phyloP scores from a whole-genome alignment of 2,113 vertebrate species.

The Ovis canadensis region DNA sequence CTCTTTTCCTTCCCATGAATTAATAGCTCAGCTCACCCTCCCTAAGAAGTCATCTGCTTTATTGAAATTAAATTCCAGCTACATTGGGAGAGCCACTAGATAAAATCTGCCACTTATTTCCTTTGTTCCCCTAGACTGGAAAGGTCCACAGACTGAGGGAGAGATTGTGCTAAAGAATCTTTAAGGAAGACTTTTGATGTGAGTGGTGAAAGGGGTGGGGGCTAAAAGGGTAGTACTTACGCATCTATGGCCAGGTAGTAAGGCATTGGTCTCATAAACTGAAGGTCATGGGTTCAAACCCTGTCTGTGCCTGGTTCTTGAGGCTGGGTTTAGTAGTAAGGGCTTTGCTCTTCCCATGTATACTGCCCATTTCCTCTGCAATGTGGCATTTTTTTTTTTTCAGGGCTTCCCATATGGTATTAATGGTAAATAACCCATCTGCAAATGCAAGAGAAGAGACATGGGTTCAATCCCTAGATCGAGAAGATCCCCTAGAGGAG shows the following conservation, averaged over 20 bases:
- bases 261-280: not conserved
- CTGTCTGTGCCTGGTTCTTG: not conserved
- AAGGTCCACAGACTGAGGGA: not conserved
- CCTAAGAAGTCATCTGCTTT: constrained; percentile 34
- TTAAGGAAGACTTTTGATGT: not conserved
- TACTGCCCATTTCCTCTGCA: not conserved
- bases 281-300: not conserved
- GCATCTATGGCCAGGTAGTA: not conserved
- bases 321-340: not conserved
- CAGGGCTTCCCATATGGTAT: not conserved
- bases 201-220: not conserved
- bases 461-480: no score
- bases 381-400: not conserved
- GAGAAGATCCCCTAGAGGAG: no score
- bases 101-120: constrained; percentile 8
- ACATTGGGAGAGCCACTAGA: not conserved
- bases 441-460: no score
- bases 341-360: not conserved
- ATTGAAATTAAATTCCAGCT: constrained; percentile 53
- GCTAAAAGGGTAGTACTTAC: not conserved
- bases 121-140: constrained; percentile 27
- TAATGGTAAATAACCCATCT: not conserved
- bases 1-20: constrained; percentile 32
- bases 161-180: not conserved
- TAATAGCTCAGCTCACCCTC: constrained; percentile 23